These are phyloP conservation scores for Azorinus chamasolen DNA, from an alignment of 2,888 invertebrate species.

Conservation along the genomic window DNA sequence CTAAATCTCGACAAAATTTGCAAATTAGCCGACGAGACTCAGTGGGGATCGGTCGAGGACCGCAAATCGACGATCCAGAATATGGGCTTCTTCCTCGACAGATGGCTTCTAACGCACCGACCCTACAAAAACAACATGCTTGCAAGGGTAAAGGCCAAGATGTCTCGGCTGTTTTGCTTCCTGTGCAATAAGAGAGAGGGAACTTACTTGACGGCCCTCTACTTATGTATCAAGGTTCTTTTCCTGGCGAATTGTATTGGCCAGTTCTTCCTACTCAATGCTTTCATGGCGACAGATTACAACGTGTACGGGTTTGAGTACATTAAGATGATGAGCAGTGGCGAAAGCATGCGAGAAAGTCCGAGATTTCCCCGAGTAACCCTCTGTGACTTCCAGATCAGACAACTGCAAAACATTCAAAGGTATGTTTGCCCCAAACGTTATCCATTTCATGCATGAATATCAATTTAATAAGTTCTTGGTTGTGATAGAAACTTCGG, in stretches of 20 bases:
- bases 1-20: constrained; percentile 77
- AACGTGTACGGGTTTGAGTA: constrained; percentile 80
- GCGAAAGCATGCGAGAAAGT: constrained; percentile 66
- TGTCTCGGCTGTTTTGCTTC: constrained; percentile 74
- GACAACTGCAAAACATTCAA: constrained; percentile 82
- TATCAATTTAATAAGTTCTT: too few relatives aligned
- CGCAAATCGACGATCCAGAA: constrained; percentile 77
- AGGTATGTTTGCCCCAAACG: constrained; percentile 32
- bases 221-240: constrained; percentile 77
- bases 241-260: constrained; percentile 78
- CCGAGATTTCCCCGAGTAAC: constrained; percentile 77
- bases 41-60: constrained; percentile 79
- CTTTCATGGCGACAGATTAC: constrained; percentile 81
- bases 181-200: constrained; percentile 81
- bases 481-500: too few relatives aligned
- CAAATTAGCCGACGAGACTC: constrained; percentile 79
- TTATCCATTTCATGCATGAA: too few relatives aligned
- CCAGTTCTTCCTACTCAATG: constrained; percentile 82
- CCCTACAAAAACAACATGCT: constrained; percentile 78
- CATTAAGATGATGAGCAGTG: constrained; percentile 58
- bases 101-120: constrained; percentile 80
- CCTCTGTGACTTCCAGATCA: constrained; percentile 81
- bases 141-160: constrained; percentile 73
- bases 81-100: constrained; percentile 78
- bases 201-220: constrained; percentile 79